phyloP scores from a whole-genome alignment of 1,140 invertebrate species.

The Lucilia cuprina region DNA sequence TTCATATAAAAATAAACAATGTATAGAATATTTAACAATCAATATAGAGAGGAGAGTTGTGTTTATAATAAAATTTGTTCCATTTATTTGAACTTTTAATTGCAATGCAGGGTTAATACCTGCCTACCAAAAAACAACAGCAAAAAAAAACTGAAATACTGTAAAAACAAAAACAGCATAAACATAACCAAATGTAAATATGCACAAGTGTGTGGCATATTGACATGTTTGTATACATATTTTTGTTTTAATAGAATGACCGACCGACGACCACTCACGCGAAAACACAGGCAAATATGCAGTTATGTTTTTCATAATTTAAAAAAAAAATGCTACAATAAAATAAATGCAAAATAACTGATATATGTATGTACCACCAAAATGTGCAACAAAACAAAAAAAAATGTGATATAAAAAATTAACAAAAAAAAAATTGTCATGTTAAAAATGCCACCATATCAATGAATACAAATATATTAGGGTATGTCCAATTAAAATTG shows the following conservation, averaged over 20 bases:
- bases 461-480: not conserved
- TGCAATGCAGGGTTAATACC: not conserved
- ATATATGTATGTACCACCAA: too few species aligned
- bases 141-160: not conserved
- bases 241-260: constrained; percentile 3
- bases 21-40: not conserved
- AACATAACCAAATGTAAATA: constrained; percentile 8
- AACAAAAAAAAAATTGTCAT: constrained; percentile 13
- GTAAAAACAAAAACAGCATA: not conserved
- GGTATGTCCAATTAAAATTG: not conserved
- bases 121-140: not conserved
- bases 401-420: not conserved
- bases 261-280: not conserved
- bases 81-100: constrained; percentile 8
- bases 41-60: not conserved
- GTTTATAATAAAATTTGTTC: constrained; percentile 7
- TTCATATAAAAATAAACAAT: not conserved
- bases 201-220: not conserved
- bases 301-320: not conserved
- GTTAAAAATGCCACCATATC: constrained; percentile 20
- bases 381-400: not conserved
- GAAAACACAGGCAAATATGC: not conserved
- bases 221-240: constrained; percentile 7
- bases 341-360: not conserved
- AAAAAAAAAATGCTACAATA: not conserved